These are phyloP conservation scores for Spatulosminthurus flaviceps DNA, from an alignment of 2,888 invertebrate genomes.

Conservation along the genomic window DNA sequence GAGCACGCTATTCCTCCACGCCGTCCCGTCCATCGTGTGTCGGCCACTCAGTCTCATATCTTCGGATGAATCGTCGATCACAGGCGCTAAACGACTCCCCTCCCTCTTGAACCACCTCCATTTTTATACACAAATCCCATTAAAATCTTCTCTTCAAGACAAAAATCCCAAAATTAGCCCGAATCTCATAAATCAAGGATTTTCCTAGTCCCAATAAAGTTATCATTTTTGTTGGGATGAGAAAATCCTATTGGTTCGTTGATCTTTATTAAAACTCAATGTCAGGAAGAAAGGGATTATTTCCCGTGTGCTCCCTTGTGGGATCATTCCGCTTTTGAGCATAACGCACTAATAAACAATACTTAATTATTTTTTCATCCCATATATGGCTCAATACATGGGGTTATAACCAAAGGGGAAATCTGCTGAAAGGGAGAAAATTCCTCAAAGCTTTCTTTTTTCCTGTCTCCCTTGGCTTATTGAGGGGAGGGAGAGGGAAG, in stretches of 20 bases:
- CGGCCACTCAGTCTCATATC: constrained; percentile 50
- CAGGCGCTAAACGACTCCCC: constrained; percentile 54
- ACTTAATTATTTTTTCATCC: neutral
- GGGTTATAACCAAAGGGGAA: neutral
- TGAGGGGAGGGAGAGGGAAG: neutral
- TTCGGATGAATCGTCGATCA: constrained; percentile 57
- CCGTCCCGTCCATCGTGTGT: constrained; percentile 45
- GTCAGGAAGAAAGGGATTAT: neutral
- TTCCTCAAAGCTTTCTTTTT: too few species aligned
- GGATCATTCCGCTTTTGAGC: neutral
- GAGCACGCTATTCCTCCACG: constrained; percentile 58
- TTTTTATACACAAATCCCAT: neutral
- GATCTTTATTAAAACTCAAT: neutral
- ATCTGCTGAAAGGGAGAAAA: neutral
- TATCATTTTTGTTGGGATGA: neutral
- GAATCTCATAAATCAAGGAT: too few species aligned
- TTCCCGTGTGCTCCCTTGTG: neutral
- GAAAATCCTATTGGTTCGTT: neutral
- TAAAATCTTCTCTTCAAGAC: neutral
- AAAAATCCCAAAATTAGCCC: too few species aligned
- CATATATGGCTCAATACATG: neutral
- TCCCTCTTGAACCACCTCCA: constrained; percentile 61
- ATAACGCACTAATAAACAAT: neutral
- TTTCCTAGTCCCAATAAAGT: too few species aligned
- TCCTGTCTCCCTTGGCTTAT: neutral